Conservation (phyloP, 1,140 invertebrate genomes). For the Ostrea edulis region DNA sequence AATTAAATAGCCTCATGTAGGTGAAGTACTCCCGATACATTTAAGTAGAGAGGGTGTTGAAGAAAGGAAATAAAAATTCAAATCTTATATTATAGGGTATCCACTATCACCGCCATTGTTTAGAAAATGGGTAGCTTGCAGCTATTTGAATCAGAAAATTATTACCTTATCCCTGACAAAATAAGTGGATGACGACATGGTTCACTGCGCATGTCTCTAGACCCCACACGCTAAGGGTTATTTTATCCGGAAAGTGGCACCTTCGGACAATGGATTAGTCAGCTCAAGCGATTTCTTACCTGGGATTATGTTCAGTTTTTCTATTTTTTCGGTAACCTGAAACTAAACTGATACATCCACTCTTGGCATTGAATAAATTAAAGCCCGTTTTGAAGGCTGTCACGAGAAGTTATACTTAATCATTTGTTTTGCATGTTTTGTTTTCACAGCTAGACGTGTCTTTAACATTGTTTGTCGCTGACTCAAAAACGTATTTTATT, state of each 20-base stretch:
- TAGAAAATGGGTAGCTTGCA: constrained; percentile 27
- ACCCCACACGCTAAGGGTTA: constrained; percentile 30
- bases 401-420: constrained; percentile 20
- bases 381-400: constrained; percentile 31
- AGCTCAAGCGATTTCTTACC: constrained; percentile 36
- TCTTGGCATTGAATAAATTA: constrained; percentile 39
- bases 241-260: constrained; percentile 36
- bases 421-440: constrained; percentile 35
- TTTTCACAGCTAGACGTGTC: constrained; percentile 36
- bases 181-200: neutral
- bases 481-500: constrained; percentile 31
- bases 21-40: too few relatives aligned
- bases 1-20: too few relatives aligned
- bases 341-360: constrained; percentile 13
- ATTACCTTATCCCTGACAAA: constrained; percentile 29
- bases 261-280: constrained; percentile 31
- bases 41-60: neutral
- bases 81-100: constrained; percentile 29
- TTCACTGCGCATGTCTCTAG: constrained; percentile 21
- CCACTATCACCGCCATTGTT: constrained; percentile 12
- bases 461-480: constrained; percentile 28
- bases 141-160: constrained; percentile 33
- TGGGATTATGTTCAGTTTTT: constrained; percentile 28
- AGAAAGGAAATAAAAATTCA: neutral
- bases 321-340: constrained; percentile 27